These are phyloP conservation scores for Turritopsis rubra DNA, from an alignment of 30 jellyfish, hydroid and myxozoan species.

Conservation along the genomic window DNA sequence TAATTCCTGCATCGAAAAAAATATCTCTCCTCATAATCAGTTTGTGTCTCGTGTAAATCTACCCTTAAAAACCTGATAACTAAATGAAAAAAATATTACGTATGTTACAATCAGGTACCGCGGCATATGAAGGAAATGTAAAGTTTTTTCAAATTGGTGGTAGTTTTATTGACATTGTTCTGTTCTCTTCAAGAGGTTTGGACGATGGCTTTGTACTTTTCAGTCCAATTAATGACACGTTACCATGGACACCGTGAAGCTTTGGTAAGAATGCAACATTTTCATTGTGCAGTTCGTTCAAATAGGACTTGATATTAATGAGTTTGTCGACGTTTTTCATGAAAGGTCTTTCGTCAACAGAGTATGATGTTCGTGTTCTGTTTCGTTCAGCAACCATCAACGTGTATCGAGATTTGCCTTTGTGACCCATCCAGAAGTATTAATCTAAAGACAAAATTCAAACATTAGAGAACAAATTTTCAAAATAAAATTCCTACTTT, in stretches of 20 bases:
- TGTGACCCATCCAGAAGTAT: neutral
- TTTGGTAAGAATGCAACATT: neutral
- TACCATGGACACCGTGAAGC: slow-evolving; percentile 3
- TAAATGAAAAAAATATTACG: too few species aligned
- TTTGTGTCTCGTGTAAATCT: too few species aligned
- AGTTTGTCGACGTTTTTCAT: neutral
- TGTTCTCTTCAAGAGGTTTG: neutral
- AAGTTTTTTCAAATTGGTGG: neutral
- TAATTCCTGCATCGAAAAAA: too few species aligned
- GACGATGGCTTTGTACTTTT: neutral
- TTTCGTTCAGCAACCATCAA: neutral
- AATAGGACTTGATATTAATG: neutral
- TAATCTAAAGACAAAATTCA: neutral
- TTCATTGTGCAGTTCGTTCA: neutral
- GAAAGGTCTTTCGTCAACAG: neutral
- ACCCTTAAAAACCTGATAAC: too few species aligned
- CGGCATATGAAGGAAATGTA: too few species aligned
- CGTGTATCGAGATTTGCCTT: neutral
- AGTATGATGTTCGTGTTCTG: neutral
- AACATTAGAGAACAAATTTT: too few species aligned
- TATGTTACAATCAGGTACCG: too few species aligned
- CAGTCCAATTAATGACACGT: neutral
- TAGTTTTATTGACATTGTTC: neutral
- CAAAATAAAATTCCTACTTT: too few species aligned
- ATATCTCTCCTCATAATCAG: too few species aligned